These are phyloP conservation scores for Molorchus minor DNA, from an alignment of 2,888 invertebrate genomes.

Conservation along the genomic window DNA sequence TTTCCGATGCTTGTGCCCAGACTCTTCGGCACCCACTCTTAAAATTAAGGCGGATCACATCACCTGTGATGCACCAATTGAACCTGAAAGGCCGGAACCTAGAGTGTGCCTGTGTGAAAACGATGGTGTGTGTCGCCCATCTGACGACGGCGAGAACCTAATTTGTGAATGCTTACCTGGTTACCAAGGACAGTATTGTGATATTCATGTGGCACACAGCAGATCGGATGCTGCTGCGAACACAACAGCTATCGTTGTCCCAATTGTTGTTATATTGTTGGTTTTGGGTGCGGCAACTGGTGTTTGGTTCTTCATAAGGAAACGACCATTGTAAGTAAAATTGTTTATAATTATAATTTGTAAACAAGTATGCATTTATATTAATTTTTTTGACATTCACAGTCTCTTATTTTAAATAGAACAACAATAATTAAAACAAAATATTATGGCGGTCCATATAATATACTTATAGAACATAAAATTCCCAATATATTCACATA, in stretches of 20 bases:
- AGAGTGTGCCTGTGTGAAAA: conserved; percentile 86
- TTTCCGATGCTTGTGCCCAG: conserved; percentile 91
- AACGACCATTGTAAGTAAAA: conserved; percentile 84
- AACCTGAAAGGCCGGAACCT: conserved; percentile 78
- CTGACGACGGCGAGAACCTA: conserved; percentile 67
- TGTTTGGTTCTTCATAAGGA: conserved; percentile 83
- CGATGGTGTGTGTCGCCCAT: conserved; percentile 79
- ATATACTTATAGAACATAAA: too few species aligned
- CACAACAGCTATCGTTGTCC: conserved; percentile 82
- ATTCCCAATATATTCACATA: too few species aligned
- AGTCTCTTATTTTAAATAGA: too few species aligned
- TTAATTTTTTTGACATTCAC: too few species aligned
- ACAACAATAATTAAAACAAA: too few species aligned
- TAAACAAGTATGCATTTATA: too few species aligned
- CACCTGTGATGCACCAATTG: conserved; percentile 85
- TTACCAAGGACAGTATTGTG: conserved; percentile 79
- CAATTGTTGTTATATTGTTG: conserved; percentile 80
- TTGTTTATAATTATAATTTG: background rate
- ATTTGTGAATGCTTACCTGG: conserved; percentile 78
- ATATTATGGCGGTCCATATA: too few species aligned
- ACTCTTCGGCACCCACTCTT: conserved; percentile 64
- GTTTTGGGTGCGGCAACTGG: conserved; percentile 77
- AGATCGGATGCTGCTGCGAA: conserved; percentile 67
- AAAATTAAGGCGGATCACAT: conserved; percentile 70
- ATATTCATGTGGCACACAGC: conserved; percentile 71